Percentiles rank a stretch among this genome's conserved stretches.
These are phyloP conservation scores for Sandelia bainsii DNA, from an alignment of 2,797 vertebrate species.

Conservation along the genomic window DNA sequence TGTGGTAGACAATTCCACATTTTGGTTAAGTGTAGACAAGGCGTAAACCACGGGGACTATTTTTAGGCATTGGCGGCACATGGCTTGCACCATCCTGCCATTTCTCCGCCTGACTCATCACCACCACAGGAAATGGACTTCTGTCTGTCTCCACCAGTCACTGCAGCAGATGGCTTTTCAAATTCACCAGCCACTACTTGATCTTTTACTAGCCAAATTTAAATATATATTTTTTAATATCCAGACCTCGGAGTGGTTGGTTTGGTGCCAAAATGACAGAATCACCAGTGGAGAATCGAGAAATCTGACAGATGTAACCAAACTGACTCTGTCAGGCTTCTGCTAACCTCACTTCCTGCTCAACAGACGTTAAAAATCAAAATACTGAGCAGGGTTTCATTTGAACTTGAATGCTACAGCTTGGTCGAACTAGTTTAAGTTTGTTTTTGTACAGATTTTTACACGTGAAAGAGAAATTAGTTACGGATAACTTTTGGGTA, in stretches of 20 bases:
- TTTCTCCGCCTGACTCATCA: constrained; percentile 67
- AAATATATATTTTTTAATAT: constrained; percentile 18
- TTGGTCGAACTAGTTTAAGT: not conserved
- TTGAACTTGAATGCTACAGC: not conserved
- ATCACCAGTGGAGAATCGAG: constrained; percentile 11
- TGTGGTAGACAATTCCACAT: constrained; percentile 54
- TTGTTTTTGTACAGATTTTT: not conserved
- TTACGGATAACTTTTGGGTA: not conserved
- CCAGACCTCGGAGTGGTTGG: constrained; percentile 2
- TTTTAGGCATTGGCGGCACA: constrained; percentile 48
- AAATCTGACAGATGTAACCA: constrained; percentile 34
- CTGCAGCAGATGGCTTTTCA: constrained; percentile 58
- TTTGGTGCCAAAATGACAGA: constrained; percentile 19
- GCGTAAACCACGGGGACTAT: constrained; percentile 54
- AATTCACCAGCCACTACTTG: constrained; percentile 50
- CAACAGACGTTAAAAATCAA: constrained; percentile 7
- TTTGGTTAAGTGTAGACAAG: constrained; percentile 67
- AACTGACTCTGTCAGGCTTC: constrained; percentile 22
- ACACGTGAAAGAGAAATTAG: not conserved
- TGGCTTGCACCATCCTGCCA: constrained; percentile 57
- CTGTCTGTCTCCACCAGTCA: constrained; percentile 36
- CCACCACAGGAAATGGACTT: constrained; percentile 53
- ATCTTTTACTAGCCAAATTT: constrained; percentile 49
- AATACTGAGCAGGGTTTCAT: constrained; percentile 1
- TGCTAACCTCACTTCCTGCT: constrained; percentile 23